Percentiles rank a stretch among this genome's conserved stretches.
phyloP scores from a whole-genome alignment of 1,140 invertebrate species.

The Heterodera carotae region DNA sequence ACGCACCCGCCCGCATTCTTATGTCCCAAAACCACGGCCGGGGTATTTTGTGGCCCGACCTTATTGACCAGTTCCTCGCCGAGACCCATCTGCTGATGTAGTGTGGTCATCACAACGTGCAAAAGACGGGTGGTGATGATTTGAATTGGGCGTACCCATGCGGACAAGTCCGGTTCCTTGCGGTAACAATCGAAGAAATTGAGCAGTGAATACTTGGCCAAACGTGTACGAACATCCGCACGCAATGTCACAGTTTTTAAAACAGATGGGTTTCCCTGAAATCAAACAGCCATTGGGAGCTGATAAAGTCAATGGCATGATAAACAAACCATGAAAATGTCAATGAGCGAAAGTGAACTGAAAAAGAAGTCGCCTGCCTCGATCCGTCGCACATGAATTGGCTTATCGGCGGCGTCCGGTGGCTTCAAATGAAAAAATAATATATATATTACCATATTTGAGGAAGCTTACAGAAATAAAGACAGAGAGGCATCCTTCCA shows the following conservation, averaged over 20 bases:
- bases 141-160: conserved; percentile 78
- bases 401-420: conserved; percentile 60
- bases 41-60: too few relatives aligned
- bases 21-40: too few relatives aligned
- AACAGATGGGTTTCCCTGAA: conserved; percentile 83
- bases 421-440: conserved; percentile 36
- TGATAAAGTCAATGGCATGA: too few relatives aligned
- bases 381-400: conserved; percentile 80
- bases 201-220: conserved; percentile 78
- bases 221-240: conserved; percentile 82
- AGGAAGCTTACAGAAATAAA: conserved; percentile 86
- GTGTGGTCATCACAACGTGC: conserved; percentile 92
- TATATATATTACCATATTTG: too few relatives aligned
- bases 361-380: conserved; percentile 90
- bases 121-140: conserved; percentile 97
- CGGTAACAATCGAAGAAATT: conserved; percentile 61
- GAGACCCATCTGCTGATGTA: conserved; percentile 90
- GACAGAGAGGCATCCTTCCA: conserved; percentile 77
- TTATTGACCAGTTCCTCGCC: conserved; percentile 84
- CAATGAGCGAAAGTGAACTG: conserved; percentile 91
- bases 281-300: conserved; percentile 34
- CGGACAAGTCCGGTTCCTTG: conserved; percentile 81
- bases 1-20: too few relatives aligned
- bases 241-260: conserved; percentile 95
- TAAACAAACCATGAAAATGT: conserved; percentile 86